Percentiles rank a stretch among this genome's conserved stretches.
Evolutionary conservation across 2,797 vertebrate species (phyloP).

Genomic region (Melanotaenia maccullochi): DNA sequence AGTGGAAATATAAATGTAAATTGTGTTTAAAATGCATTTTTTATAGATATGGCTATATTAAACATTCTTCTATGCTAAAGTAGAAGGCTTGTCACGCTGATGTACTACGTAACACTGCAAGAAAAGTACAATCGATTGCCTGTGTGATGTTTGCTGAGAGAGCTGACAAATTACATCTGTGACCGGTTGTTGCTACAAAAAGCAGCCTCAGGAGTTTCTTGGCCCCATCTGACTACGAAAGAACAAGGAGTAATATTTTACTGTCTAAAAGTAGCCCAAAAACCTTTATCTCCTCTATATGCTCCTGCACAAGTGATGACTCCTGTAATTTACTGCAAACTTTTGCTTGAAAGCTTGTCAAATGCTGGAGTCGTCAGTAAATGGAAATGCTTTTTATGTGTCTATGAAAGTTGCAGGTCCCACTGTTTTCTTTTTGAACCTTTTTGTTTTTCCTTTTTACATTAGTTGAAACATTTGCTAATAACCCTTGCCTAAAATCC

Average conservation of each 20-base stretch:
- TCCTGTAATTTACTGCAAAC: not conserved
- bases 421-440: no score
- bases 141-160: not conserved
- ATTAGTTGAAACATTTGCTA: no score
- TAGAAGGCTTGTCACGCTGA: not conserved
- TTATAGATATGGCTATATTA: not conserved
- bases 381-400: no score
- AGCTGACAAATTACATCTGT: conserved; percentile 16
- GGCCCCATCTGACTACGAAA: conserved; percentile 7
- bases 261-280: not conserved
- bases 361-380: no score
- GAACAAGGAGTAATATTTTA: not conserved
- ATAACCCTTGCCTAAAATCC: not conserved
- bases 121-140: not conserved
- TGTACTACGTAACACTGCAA: not conserved
- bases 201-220: conserved; percentile 4
- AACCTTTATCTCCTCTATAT: not conserved
- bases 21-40: not conserved
- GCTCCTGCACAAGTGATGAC: not conserved
- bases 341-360: not conserved
- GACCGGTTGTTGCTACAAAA: conserved; percentile 7
- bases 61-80: not conserved
- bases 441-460: no score
- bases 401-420: no score
- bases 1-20: not conserved